Evolutionary conservation across 1,140 invertebrate genomes (phyloP), one percentile per base, ranked within the genome.

Genomic region (Dinoponera quadriceps): DNA sequence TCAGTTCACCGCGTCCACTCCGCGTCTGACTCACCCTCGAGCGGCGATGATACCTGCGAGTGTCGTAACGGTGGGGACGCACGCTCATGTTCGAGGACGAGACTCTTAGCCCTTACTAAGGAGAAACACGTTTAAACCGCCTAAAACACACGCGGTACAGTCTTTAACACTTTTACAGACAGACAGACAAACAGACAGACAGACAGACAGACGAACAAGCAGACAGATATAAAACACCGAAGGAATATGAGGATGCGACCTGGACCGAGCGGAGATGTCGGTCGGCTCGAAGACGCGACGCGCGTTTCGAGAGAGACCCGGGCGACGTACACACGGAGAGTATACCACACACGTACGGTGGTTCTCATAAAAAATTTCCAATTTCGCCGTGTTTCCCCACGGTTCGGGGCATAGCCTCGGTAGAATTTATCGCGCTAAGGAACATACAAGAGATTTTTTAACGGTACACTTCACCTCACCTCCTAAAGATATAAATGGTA

Each of bases 151-250:
- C 44, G 62, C 73, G 65, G 75, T 83, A 71, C 65, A 80, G 77
- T 63, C 66, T 84, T 82, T 49, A 44, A 72, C 66, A 73, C 62
- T 27, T 77, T 77, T 82, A 75, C 63, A 44, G 22, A 75, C 44
- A 29, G 27, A 27, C 65, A 22, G 29, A 82, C 57, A 71, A 38
- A 85, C 48, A 74, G 38, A 81, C 82, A 38, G n/a, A 75, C 75
- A 62, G 49, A 57, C 63, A 71, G 74, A 83, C 74, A 59, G 49
- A 78, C 62, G 75, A 75, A 75, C 71, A 51, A 57, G 63, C 59
- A 82, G 71, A 83, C 48, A 44, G 29, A 83, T 54, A 63, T 63
- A 73, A 62, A 72, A 87, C 60, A 86, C 33, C 65, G 66, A 83
- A 49, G 29, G 73, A 68, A 13, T 51, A 71, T 20, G 27, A 59